phyloP scores from a whole-genome alignment of 2,797 vertebrate species.

The Pseudochromis fuscus region DNA sequence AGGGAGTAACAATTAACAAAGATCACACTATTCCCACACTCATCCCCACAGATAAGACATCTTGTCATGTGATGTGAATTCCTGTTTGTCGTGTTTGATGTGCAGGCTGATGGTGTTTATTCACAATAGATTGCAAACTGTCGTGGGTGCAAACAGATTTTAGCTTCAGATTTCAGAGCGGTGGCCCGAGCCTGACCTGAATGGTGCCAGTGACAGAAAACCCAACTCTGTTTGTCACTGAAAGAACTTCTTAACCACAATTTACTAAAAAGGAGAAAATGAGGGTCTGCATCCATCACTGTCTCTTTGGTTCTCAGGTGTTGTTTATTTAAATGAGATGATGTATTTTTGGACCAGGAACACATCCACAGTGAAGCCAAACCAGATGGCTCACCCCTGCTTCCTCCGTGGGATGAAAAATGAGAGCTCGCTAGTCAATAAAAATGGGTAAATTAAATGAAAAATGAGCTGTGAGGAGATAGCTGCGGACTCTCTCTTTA shows the following conservation, averaged over 20 bases:
- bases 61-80: conserved; percentile 46
- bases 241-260: conserved; percentile 14
- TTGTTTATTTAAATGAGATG: conserved; percentile 60
- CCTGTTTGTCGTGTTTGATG: conserved; percentile 41
- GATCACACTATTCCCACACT: conserved; percentile 64
- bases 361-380: conserved; percentile 45
- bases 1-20: conserved; percentile 47
- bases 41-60: conserved; percentile 43
- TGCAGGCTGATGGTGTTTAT: conserved; percentile 54
- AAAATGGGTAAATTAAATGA: conserved; percentile 54
- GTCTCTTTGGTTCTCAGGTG: conserved; percentile 55
- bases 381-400: conserved; percentile 66
- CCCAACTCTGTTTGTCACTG: conserved; percentile 23
- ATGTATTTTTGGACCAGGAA: conserved; percentile 50
- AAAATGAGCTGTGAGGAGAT: conserved; percentile 51
- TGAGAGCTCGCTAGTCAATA: conserved; percentile 42
- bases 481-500: conserved; percentile 37
- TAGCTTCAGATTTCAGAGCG: conserved; percentile 42
- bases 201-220: not conserved
- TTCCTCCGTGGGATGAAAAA: conserved; percentile 55
- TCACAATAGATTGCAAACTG: conserved; percentile 28
- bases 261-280: conserved; percentile 18
- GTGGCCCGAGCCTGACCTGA: conserved; percentile 14
- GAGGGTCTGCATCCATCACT: not conserved
- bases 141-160: conserved; percentile 52